Evolutionary conservation across 2,797 vertebrate genomes (phyloP), one percentile per base, ranked within the genome.

Genomic region (Coracias cyanogaster): DNA sequence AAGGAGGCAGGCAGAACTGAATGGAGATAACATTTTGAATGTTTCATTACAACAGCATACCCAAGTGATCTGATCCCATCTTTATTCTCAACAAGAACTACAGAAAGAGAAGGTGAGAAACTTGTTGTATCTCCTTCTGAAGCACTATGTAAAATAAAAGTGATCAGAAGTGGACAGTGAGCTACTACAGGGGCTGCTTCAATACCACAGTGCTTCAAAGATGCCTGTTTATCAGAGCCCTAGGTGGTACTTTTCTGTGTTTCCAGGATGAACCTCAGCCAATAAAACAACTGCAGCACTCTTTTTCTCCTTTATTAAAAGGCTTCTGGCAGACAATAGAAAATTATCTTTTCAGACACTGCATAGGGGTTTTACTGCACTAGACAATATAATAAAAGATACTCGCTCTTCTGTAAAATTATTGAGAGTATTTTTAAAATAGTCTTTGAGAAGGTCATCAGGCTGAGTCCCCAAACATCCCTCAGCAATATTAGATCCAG

Each of bases 241-340:
- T 93, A 39, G 89, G 87, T 91, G 94, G 91, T 74, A 61, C 41
- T 91, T 70, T 64, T 91, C 57, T 81, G 28, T 65, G 62, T 91
- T 93, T 93, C 52, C 82, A 94, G 79, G 52, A 85, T 87, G 94
- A 94, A 94, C 67, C 52, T 91, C 60, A 61, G 79, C 84, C 84
- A 93, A 89, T 85, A 91, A 94, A 87, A 83, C 69, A 82, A 92
- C 74, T 81, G 79, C 57, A 83, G 71, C 48, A 31, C 64, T 87
- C 74, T 60, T 94, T 93, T 82, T 64, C 65, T 87, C 65, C 49
- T 89, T 91, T 92, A 93, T 94, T 96, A 91, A 96, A 95, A 97
- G 57, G 14, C 24, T 90, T 71, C 72, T 90, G 61, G 67, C 37
- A 91, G 82, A 91, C 74, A 90, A 91, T 67, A 87, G 93, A 93